A percentile compares a stretch with the other conserved stretches of the same genome.
These are phyloP conservation scores for Andrena dorsata DNA, from an alignment of 2,888 invertebrate genomes.

Conservation along the genomic window DNA sequence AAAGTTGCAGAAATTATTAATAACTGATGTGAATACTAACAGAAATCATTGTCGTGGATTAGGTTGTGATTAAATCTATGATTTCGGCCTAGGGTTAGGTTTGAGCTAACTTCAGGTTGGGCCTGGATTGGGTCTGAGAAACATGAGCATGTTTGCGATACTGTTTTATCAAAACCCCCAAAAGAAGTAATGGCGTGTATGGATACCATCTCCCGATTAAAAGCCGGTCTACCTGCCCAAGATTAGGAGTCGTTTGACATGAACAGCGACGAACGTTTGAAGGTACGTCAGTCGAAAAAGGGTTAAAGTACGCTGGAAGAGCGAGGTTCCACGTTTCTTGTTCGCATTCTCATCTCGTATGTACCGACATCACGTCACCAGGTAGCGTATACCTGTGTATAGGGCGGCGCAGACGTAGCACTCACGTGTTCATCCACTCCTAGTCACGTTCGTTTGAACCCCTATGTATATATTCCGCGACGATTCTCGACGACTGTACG, in stretches of 20 bases:
- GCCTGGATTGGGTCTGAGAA: neutral
- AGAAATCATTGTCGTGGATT: too few species aligned
- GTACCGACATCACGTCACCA: conserved; percentile 52
- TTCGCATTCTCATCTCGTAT: conserved; percentile 13
- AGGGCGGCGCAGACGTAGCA: conserved; percentile 50
- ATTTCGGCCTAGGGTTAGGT: neutral
- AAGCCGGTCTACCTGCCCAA: neutral
- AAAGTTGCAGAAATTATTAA: too few species aligned
- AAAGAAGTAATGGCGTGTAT: neutral
- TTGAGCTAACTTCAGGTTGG: neutral
- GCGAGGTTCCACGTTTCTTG: conserved; percentile 34
- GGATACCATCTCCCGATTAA: neutral
- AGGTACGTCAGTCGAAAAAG: conserved; percentile 40
- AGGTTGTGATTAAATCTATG: neutral
- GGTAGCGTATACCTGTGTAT: conserved; percentile 46
- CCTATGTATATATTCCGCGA: neutral
- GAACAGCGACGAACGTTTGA: conserved; percentile 21
- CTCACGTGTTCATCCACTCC: conserved; percentile 18
- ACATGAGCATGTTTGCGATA: neutral
- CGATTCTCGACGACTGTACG: conserved; percentile 32
- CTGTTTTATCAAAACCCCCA: neutral
- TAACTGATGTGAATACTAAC: too few species aligned
- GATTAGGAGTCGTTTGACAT: neutral
- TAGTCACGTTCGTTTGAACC: conserved; percentile 10
- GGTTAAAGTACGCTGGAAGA: conserved; percentile 37